Evolutionary conservation across 2,797 vertebrate genomes (phyloP).

Genomic region (Vespertilio murinus): DNA sequence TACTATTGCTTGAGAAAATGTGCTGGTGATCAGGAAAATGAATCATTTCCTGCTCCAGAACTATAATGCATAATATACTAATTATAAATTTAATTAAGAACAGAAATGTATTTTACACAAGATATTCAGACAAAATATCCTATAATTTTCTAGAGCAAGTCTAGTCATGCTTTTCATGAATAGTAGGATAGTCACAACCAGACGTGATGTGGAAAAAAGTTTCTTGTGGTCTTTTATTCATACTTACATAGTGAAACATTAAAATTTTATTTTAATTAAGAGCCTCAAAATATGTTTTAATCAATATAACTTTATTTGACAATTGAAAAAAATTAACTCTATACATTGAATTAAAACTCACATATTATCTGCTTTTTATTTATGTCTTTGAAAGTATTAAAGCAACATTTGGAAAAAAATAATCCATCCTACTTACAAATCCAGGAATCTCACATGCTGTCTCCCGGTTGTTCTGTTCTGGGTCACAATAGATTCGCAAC

Average conservation of each 20-base stretch:
- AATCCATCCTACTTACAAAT: constrained; percentile 90
- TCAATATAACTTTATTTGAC: not conserved
- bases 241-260: not conserved
- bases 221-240: not conserved
- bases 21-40: not conserved
- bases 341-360: not conserved
- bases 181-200: not conserved
- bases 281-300: not conserved
- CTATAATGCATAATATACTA: not conserved
- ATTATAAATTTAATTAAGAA: not conserved
- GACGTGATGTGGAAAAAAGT: not conserved
- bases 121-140: not conserved
- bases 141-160: not conserved
- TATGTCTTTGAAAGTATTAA: constrained; percentile 30
- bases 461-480: constrained; percentile 95
- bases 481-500: constrained; percentile 97
- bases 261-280: not conserved
- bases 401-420: constrained; percentile 14
- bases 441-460: constrained; percentile 97
- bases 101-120: not conserved
- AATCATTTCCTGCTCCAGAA: not conserved
- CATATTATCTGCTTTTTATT: not conserved
- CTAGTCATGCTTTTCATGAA: not conserved
- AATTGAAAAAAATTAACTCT: not conserved
- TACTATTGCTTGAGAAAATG: not conserved